Evolutionary conservation across 1,140 invertebrate species (phyloP).

Genomic region (Drosophila sucinea): DNA sequence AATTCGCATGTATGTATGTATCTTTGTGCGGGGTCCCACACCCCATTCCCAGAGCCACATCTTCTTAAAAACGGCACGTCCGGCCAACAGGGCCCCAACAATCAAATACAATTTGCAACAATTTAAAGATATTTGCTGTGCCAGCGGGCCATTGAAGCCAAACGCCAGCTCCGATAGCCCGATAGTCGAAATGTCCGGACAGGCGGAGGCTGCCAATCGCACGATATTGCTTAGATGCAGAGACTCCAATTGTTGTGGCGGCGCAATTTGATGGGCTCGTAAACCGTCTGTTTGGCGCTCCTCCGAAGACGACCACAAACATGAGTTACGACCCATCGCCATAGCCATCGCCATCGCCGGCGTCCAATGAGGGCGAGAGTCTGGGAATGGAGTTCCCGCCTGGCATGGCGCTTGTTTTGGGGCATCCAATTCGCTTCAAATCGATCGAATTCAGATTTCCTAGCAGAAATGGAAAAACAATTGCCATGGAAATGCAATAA

Average conservation of each 20-base stretch:
- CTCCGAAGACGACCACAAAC: conserved; percentile 8
- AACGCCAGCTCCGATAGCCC: conserved; percentile 72
- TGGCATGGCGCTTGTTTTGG: conserved; percentile 33
- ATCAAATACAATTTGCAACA: conserved; percentile 77
- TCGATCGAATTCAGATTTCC: background rate
- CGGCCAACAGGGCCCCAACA: conserved; percentile 35
- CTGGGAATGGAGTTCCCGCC: background rate
- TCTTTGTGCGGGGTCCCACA: conserved; percentile 9
- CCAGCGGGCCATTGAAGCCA: conserved; percentile 21
- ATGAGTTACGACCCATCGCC: conserved; percentile 16
- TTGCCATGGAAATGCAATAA: too few relatives aligned
- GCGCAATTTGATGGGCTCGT: conserved; percentile 55
- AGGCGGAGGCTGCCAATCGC: conserved; percentile 26
- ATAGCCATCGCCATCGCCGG: conserved; percentile 29
- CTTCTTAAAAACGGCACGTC: conserved; percentile 69
- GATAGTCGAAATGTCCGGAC: conserved; percentile 32
- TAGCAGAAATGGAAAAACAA: background rate
- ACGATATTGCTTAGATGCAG: conserved; percentile 55
- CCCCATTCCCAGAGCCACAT: conserved; percentile 32
- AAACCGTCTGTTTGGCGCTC: conserved; percentile 34
- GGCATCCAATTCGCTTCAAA: conserved; percentile 25
- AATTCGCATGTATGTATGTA: conserved; percentile 48
- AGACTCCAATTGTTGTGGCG: conserved; percentile 44
- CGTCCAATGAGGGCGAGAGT: conserved; percentile 12
- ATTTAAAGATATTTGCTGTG: conserved; percentile 69